Evolutionary conservation across 2,888 invertebrate genomes (phyloP), one percentile per base, ranked within the genome.

Genomic region (Luperina nickerlii): DNA sequence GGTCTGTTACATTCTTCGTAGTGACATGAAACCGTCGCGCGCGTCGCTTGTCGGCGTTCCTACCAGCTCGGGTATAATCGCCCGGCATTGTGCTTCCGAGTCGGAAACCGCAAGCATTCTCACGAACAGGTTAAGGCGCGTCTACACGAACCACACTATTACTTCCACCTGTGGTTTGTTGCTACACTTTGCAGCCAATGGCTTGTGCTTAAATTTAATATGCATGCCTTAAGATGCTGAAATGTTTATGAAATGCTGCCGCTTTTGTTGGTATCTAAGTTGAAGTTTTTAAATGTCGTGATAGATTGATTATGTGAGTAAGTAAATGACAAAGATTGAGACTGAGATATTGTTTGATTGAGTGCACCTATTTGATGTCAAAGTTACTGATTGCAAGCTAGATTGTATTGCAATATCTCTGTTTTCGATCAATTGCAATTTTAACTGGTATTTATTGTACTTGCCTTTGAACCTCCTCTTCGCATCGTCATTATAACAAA

Each of bases 31-130:
- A 86, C 79, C 45, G 78, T 74, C 82, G 82, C 81, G 73, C 45
- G 60, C 72, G 57, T 63, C 80, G 51, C 80, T 84, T 72, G 83
- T 76, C 84, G 81, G 82, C 83, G 78, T 87, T 82, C 79, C 83
- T 82, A 82, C 75, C 85, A 76, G 81, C 78, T 60, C 79, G 68
- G 66, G 32, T 74, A 84, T 90, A 90, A 85, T 90, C 89, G 88
- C 85, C 84, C 83, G 79, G 85, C 87, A 89, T 89, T 90, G 90
- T 89, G 92, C 93, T 92, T 93, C 92, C 93, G 92, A 92, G 82
- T 93, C 91, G 93, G 93, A 93, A 94, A 94, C 94, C 94, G 89
- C 94, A 94, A 91, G 87, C 92, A 93, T 94, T 92, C 92, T 88
- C 87, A 82, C 84, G 84, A 76, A 75, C 76, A 88, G 87, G 85